phyloP scores from a whole-genome alignment of 92 coral and sea anemone species.

The Pocillopora grandis region DNA sequence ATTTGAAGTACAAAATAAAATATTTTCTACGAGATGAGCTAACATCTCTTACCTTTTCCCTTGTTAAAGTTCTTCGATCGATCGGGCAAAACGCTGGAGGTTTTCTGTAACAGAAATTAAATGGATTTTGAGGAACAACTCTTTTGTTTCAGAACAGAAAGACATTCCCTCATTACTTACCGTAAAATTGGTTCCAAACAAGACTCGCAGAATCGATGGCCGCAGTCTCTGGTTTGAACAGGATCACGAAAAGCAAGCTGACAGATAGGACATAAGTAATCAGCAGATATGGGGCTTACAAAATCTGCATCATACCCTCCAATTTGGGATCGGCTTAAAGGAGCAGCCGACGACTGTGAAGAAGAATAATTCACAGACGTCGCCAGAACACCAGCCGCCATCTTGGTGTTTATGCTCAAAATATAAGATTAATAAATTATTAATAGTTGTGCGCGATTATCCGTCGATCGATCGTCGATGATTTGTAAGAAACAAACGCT shows the following conservation, averaged over 20 bases:
- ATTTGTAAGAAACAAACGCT: background rate
- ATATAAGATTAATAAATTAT: constrained; percentile 71
- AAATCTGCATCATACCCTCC: constrained; percentile 99
- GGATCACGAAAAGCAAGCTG: constrained; percentile 99
- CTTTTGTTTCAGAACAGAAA: background rate
- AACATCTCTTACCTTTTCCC: constrained; percentile 84
- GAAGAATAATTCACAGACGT: constrained; percentile 56
- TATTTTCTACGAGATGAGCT: background rate
- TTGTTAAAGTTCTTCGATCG: constrained; percentile 82
- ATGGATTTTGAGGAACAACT: background rate
- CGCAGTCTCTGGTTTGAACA: constrained; percentile 98
- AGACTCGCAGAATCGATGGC: constrained; percentile 98
- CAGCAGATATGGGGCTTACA: constrained; percentile 78
- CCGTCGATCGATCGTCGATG: constrained; percentile 21
- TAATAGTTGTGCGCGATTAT: constrained; percentile 48
- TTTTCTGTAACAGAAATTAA: constrained; percentile 62
- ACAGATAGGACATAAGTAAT: constrained; percentile 97
- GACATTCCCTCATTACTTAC: constrained; percentile 46
- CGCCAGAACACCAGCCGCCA: constrained; percentile 70
- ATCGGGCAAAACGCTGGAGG: constrained; percentile 96
- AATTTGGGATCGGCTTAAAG: constrained; percentile 61
- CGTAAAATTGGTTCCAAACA: constrained; percentile 97
- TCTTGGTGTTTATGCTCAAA: constrained; percentile 68
- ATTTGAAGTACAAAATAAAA: background rate
- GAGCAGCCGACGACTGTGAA: constrained; percentile 55